Evolutionary conservation across 2,888 invertebrate genomes (phyloP).

Genomic region (Drosophila histrio): DNA sequence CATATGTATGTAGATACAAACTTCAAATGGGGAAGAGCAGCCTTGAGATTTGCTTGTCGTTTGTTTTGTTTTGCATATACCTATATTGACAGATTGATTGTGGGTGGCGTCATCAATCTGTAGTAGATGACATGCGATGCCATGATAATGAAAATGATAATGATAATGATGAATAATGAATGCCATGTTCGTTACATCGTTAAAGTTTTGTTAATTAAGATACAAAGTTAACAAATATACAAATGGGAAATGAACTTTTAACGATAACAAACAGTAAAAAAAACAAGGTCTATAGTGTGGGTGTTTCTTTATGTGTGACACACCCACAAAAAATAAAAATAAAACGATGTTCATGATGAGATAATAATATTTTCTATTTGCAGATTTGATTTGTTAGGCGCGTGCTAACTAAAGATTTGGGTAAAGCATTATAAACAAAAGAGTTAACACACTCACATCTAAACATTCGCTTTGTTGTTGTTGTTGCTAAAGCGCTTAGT

Average conservation of each 20-base stretch:
- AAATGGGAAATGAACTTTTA: conserved; percentile 41
- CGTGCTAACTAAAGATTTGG: conserved; percentile 61
- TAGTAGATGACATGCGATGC: conserved; percentile 48
- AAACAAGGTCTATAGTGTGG: conserved; percentile 9
- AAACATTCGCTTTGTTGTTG: conserved; percentile 21
- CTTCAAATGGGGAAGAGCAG: conserved; percentile 1
- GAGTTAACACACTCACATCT: conserved; percentile 28
- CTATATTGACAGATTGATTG: conserved; percentile 33
- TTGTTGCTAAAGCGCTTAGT: conserved; percentile 1
- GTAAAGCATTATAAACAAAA: conserved; percentile 47
- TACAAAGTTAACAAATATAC: conserved; percentile 38
- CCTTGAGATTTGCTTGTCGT: conserved; percentile 17
- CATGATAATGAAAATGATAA: conserved; percentile 2
- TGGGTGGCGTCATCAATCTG: conserved; percentile 23
- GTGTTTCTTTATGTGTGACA: conserved; percentile 26
- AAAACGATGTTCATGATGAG: conserved; percentile 55
- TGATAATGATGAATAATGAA: conserved; percentile 37
- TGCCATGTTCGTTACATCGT: conserved; percentile 40
- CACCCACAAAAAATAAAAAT: conserved; percentile 40
- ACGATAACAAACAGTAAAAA: conserved; percentile 40
- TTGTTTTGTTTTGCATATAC: conserved; percentile 26
- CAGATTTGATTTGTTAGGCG: conserved; percentile 66
- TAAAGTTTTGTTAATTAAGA: conserved; percentile 59
- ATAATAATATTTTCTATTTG: conserved; percentile 76
- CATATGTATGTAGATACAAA: neutral